Conservation (phyloP, 2,888 invertebrate species). For the Acanthosepion pharaonis region DNA sequence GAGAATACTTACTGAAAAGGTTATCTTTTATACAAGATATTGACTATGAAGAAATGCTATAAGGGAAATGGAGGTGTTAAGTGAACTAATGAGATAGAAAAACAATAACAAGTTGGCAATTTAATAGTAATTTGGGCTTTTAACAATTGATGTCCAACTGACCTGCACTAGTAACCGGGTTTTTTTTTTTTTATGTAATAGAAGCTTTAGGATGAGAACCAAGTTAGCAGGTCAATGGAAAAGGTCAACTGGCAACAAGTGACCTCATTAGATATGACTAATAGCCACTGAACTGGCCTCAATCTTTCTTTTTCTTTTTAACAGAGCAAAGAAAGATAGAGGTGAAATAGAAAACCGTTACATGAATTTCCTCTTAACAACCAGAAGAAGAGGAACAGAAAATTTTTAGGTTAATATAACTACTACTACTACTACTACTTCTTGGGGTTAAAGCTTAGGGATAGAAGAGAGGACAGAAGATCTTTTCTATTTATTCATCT, state of each 20-base stretch:
- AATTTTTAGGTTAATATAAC: too few species aligned
- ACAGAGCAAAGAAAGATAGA: background rate
- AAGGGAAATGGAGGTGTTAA: background rate
- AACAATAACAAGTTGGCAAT: background rate
- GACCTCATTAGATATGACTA: background rate
- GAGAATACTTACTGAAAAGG: too few species aligned
- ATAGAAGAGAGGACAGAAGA: too few species aligned
- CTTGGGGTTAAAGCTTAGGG: too few species aligned
- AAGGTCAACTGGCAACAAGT: constrained; percentile 18
- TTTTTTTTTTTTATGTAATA: background rate
- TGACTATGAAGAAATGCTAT: background rate
- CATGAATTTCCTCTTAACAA: too few species aligned
- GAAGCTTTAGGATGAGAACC: background rate
- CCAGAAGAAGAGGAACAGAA: too few species aligned
- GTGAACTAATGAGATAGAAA: background rate
- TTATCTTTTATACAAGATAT: background rate
- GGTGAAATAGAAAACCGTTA: too few species aligned
- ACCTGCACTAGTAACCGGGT: background rate
- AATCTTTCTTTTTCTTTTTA: background rate
- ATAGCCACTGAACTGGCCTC: background rate
- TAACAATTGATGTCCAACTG: constrained; percentile 13
- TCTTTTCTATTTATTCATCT: too few species aligned
- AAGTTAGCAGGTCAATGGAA: constrained; percentile 14
- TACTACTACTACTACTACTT: too few species aligned
- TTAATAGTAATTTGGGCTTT: background rate